phyloP scores from a whole-genome alignment of 2,888 invertebrate species.

The Trachelus iudaicus region DNA sequence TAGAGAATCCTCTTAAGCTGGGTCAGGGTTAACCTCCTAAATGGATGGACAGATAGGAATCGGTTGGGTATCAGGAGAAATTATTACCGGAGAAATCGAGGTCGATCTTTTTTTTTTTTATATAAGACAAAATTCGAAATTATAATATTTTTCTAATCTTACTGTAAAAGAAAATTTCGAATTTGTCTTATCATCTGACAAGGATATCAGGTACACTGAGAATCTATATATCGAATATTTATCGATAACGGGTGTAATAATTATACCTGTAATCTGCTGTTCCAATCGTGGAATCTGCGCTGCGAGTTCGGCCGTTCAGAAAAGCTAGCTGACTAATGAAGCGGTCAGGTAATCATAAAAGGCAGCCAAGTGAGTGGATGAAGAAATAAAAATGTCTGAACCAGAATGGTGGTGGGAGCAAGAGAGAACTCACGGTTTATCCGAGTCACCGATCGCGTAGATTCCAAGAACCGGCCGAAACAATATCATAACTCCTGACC shows the following conservation, averaged over 20 bases:
- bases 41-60: neutral
- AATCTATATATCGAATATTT: conserved; percentile 10
- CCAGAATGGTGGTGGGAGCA: conserved; percentile 24
- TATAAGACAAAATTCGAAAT: neutral
- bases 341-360: conserved; percentile 45
- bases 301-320: conserved; percentile 22
- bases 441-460: conserved; percentile 64
- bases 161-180: neutral
- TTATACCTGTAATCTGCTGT: conserved; percentile 17
- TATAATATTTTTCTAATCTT: neutral
- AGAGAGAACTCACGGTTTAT: conserved; percentile 51
- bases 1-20: conserved; percentile 26
- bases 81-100: neutral
- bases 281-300: conserved; percentile 15
- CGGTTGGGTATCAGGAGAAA: neutral
- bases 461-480: conserved; percentile 63
- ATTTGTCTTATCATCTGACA: neutral
- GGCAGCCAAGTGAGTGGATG: conserved; percentile 50
- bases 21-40: conserved; percentile 37
- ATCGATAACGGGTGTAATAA: conserved; percentile 19
- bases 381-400: conserved; percentile 56
- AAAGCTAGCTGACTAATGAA: conserved; percentile 37
- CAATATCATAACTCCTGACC: conserved; percentile 65
- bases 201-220: neutral
- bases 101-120: neutral